phyloP scores from a whole-genome alignment of 1,140 invertebrate species.

The Scaptodrosophila lebanonensis region DNA sequence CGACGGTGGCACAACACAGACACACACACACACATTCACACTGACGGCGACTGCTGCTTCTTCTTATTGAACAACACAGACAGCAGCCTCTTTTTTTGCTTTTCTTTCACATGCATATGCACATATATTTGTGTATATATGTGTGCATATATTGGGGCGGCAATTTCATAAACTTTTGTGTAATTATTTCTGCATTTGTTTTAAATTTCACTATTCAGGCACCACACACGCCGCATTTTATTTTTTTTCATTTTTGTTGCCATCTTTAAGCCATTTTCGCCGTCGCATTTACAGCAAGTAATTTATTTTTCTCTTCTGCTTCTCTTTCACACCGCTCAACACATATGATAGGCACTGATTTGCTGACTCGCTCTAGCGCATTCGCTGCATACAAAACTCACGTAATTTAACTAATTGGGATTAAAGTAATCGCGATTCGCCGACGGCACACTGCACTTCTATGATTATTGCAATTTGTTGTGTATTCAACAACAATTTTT shows the following conservation, averaged over 20 bases:
- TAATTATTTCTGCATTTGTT: constrained; percentile 21
- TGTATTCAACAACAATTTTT: constrained; percentile 26
- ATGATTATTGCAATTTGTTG: constrained; percentile 31
- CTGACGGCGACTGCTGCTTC: constrained; percentile 24
- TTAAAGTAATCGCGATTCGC: constrained; percentile 25
- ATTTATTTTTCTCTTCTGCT: constrained; percentile 30
- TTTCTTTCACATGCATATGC: constrained; percentile 8
- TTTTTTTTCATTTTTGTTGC: constrained; percentile 49
- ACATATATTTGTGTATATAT: too few relatives aligned
- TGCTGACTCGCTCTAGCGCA: constrained; percentile 59
- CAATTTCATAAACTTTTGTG: constrained; percentile 9
- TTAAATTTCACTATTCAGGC: constrained; percentile 32
- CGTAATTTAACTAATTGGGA: constrained; percentile 50
- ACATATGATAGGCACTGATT: constrained; percentile 38
- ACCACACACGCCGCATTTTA: constrained; percentile 22
- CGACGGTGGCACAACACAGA: neutral
- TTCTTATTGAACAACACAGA: constrained; percentile 33
- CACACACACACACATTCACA: constrained; percentile 10
- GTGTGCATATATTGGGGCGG: constrained; percentile 10
- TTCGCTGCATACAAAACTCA: constrained; percentile 48
- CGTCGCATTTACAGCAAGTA: constrained; percentile 60
- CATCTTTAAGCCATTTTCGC: constrained; percentile 64
- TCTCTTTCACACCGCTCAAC: constrained; percentile 35
- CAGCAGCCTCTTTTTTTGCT: constrained; percentile 16
- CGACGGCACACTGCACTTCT: constrained; percentile 29